phyloP scores from a whole-genome alignment of 2,113 vertebrate species.

The Pardalotus punctatus region DNA sequence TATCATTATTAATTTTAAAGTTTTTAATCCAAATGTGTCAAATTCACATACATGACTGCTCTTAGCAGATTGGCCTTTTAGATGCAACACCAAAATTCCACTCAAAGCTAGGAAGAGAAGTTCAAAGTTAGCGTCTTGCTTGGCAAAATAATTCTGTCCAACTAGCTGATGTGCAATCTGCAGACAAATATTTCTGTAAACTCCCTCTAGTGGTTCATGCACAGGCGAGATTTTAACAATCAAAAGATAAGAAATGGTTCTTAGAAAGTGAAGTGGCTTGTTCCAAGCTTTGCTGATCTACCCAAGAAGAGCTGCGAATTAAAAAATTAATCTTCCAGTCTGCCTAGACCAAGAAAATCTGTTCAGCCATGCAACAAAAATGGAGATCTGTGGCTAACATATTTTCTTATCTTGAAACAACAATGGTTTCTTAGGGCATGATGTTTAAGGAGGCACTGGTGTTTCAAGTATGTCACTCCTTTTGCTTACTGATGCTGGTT shows the following conservation, averaged over 20 bases:
- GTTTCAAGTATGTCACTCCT: neutral
- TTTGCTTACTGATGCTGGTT: neutral
- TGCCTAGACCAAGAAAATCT: neutral
- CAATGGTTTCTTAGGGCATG: neutral
- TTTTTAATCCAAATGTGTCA: neutral
- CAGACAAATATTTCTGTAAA: neutral
- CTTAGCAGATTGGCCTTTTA: neutral
- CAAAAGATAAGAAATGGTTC: neutral
- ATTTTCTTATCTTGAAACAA: neutral
- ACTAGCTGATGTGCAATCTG: neutral
- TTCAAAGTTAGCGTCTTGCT: neutral
- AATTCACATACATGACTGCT: neutral
- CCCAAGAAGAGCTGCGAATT: neutral
- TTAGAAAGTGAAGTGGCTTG: neutral
- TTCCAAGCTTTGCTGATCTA: neutral
- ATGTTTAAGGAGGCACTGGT: neutral
- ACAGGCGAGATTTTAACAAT: neutral
- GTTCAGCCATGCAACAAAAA: neutral
- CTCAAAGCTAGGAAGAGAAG: neutral
- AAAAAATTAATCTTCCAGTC: neutral
- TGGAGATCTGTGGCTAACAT: neutral
- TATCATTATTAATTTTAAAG: neutral
- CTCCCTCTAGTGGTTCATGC: conserved; percentile 17
- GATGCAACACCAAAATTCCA: neutral
- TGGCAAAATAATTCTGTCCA: neutral